These are phyloP conservation scores for Lates japonicus DNA, from an alignment of 2,797 vertebrate species.

Conservation along the genomic window DNA sequence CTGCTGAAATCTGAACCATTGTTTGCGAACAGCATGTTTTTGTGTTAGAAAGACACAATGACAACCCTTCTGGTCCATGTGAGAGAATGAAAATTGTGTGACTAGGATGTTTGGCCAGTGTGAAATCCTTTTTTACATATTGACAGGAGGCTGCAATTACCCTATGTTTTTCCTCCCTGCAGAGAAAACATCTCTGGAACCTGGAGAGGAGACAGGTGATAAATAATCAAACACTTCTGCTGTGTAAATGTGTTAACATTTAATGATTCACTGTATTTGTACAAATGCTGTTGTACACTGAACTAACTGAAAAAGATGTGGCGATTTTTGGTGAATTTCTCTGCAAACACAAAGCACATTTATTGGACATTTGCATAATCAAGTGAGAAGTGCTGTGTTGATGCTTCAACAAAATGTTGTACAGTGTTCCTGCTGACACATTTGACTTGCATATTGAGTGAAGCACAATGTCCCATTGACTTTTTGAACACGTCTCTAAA, in stretches of 20 bases:
- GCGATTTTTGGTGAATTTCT: not conserved
- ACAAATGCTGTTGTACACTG: not conserved
- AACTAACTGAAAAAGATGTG: not conserved
- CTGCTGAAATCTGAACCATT: constrained; percentile 25
- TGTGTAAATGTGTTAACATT: not conserved
- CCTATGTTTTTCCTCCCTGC: constrained; percentile 1
- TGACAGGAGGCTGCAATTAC: constrained; percentile 17
- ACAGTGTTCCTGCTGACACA: not conserved
- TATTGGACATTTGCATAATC: constrained; percentile 2
- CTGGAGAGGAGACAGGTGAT: not conserved
- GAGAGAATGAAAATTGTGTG: constrained; percentile 4
- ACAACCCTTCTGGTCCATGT: not conserved
- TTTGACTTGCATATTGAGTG: constrained; percentile 23
- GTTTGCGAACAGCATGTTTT: constrained; percentile 3
- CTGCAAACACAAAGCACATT: not conserved
- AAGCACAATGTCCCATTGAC: not conserved
- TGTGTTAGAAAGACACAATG: not conserved
- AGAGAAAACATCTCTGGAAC: constrained; percentile 7
- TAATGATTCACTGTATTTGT: not conserved
- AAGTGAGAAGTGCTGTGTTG: constrained; percentile 5
- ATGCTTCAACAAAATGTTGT: constrained; percentile 2
- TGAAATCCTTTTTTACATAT: constrained; percentile 1
- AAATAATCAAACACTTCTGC: constrained; percentile 22
- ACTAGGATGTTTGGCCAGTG: not conserved
- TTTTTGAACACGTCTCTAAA: constrained; percentile 17